A percentile compares a stretch with the other conserved stretches of the same genome.
Evolutionary conservation across 2,797 vertebrate species (phyloP).

Genomic region (Gambusia yucatana): DNA sequence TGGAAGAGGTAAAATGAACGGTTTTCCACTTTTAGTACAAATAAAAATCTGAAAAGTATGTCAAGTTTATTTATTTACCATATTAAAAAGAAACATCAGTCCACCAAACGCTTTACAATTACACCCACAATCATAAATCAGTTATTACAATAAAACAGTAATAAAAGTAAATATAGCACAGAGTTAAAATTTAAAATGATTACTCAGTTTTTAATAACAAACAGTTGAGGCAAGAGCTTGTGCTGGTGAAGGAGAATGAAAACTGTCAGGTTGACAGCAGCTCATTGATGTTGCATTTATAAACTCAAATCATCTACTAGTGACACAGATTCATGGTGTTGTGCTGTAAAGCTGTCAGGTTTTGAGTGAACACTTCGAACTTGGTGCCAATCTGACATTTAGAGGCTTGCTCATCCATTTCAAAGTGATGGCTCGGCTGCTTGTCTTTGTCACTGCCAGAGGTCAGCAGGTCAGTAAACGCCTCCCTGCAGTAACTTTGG

Average conservation of each 20-base stretch:
- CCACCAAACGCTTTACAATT: not conserved
- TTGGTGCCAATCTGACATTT: not conserved
- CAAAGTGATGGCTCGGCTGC: constrained; percentile 10
- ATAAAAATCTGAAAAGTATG: not conserved
- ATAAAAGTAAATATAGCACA: too few species aligned
- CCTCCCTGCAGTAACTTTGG: constrained; percentile 52
- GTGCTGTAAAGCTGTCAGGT: not conserved
- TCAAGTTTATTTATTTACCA: not conserved
- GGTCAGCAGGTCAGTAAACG: constrained; percentile 55
- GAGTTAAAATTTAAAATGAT: too few species aligned
- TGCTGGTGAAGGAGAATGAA: not conserved
- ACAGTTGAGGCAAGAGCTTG: not conserved
- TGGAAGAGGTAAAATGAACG: not conserved
- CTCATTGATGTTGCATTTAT: not conserved
- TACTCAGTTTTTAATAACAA: too few species aligned
- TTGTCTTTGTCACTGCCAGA: constrained; percentile 32
- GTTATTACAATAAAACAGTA: too few species aligned
- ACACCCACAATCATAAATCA: not conserved
- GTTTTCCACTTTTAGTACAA: not conserved
- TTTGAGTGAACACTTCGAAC: constrained; percentile 10
- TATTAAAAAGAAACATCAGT: not conserved
- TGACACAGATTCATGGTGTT: not conserved
- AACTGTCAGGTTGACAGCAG: not conserved
- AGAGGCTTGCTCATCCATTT: constrained; percentile 24
- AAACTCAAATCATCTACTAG: not conserved